Conservation (phyloP, 2,797 vertebrate species). For the Micromesistius poutassou region DNA sequence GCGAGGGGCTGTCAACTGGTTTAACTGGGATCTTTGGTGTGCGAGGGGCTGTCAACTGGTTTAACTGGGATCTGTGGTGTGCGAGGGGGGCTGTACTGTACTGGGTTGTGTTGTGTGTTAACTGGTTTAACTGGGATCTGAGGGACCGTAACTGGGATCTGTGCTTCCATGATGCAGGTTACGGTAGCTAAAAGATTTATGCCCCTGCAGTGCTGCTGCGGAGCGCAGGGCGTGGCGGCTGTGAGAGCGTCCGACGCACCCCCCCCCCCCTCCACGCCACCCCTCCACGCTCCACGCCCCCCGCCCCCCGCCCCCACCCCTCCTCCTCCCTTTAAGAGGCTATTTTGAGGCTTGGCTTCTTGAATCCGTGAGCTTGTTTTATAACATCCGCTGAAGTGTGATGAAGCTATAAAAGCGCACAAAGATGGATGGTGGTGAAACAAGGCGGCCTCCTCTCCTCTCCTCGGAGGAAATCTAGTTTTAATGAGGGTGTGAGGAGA, state of each 20-base stretch:
- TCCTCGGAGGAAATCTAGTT: too few relatives aligned
- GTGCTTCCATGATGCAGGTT: slow-evolving; percentile 60
- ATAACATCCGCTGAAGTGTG: slow-evolving; percentile 15
- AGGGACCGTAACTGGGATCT: not conserved
- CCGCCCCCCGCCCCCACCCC: not conserved
- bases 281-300: too few relatives aligned
- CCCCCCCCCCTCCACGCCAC: not conserved
- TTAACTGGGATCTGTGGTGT: too few relatives aligned
- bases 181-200: slow-evolving; percentile 83
- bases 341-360: slow-evolving; percentile 31
- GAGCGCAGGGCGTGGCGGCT: slow-evolving; percentile 49
- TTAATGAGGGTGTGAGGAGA: too few relatives aligned
- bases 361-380: slow-evolving; percentile 11
- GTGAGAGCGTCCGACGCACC: too few relatives aligned
- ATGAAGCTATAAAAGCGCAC: slow-evolving; percentile 12
- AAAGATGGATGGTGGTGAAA: not conserved
- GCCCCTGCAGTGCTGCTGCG: slow-evolving; percentile 74
- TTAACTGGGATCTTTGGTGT: too few relatives aligned
- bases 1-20: too few relatives aligned
- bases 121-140: slow-evolving; percentile 19
- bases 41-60: too few relatives aligned
- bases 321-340: slow-evolving; percentile 24
- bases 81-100: not conserved
- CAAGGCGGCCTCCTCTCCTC: too few relatives aligned
- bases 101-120: too few relatives aligned